Evolutionary conservation across 2,113 vertebrate species (phyloP).

Genomic region (Origma solitaria): DNA sequence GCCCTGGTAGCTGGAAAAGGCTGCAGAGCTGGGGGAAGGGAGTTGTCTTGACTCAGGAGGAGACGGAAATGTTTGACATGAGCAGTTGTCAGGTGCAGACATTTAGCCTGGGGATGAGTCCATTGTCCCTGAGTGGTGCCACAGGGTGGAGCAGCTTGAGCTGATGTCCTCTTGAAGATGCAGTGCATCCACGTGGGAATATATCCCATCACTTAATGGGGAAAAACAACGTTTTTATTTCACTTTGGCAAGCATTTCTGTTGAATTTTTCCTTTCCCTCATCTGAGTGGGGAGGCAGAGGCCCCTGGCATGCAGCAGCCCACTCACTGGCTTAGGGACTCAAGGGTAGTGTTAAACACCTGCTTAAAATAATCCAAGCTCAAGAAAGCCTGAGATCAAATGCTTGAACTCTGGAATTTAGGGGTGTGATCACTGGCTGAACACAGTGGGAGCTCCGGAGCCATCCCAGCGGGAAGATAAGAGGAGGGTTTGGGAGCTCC

Average conservation of each 20-base stretch:
- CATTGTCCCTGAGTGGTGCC: background rate
- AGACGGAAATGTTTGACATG: accelerated
- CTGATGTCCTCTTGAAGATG: background rate
- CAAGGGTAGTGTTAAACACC: background rate
- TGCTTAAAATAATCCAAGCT: background rate
- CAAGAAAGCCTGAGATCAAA: background rate
- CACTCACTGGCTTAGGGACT: accelerated
- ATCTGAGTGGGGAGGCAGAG: background rate
- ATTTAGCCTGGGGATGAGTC: background rate
- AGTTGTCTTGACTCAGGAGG: background rate
- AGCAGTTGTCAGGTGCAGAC: background rate
- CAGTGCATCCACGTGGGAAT: background rate
- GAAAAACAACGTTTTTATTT: background rate
- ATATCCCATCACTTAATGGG: background rate
- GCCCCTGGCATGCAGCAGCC: background rate
- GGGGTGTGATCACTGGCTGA: background rate
- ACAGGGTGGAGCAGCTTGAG: background rate
- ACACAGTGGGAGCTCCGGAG: background rate
- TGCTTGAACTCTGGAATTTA: background rate
- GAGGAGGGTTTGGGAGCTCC: background rate
- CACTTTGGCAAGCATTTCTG: background rate
- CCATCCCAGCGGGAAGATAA: background rate
- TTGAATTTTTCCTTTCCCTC: background rate
- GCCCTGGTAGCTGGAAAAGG: background rate
- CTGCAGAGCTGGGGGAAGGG: background rate